Percentiles rank a stretch among this genome's conserved stretches.
These are phyloP conservation scores for Cantharis rufa DNA, from an alignment of 2,888 invertebrate genomes.

Conservation along the genomic window DNA sequence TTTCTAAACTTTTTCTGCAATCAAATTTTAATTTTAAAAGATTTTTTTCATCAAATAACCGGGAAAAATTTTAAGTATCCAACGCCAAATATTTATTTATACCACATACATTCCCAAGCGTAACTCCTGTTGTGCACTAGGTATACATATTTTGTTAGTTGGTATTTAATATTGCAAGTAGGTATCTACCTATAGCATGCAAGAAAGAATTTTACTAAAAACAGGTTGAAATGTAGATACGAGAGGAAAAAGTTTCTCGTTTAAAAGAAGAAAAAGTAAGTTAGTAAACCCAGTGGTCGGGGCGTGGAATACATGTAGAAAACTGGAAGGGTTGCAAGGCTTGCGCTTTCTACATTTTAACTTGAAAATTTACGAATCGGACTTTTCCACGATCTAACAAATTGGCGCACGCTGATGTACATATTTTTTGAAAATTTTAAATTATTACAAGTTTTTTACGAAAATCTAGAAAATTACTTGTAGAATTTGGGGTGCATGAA, in stretches of 20 bases:
- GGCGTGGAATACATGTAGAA: slow-evolving; percentile 49
- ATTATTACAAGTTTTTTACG: background rate
- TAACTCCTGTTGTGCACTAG: slow-evolving; percentile 26
- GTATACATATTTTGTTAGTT: slow-evolving; percentile 24
- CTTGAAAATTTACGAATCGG: slow-evolving; percentile 8
- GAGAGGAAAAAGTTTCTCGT: slow-evolving; percentile 43
- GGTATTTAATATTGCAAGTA: slow-evolving; percentile 15
- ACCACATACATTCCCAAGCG: slow-evolving; percentile 15
- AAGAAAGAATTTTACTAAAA: slow-evolving; percentile 19
- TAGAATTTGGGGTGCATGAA: background rate
- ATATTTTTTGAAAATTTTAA: background rate
- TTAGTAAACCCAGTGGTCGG: slow-evolving; percentile 53
- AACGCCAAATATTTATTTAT: slow-evolving; percentile 9
- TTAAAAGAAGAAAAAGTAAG: slow-evolving; percentile 48
- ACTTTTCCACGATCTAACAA: background rate
- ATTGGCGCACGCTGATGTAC: background rate
- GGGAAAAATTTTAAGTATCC: slow-evolving; percentile 10
- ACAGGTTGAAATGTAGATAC: slow-evolving; percentile 22
- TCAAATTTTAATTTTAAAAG: slow-evolving; percentile 7
- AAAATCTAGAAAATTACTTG: background rate
- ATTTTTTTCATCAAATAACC: background rate
- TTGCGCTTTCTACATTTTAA: slow-evolving; percentile 37
- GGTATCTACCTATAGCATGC: slow-evolving; percentile 9
- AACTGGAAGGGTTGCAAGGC: slow-evolving; percentile 45
- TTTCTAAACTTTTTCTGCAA: slow-evolving; percentile 8